Evolutionary conservation across 2,113 vertebrate genomes (phyloP).

Genomic region (Pseudopipra pipra): DNA sequence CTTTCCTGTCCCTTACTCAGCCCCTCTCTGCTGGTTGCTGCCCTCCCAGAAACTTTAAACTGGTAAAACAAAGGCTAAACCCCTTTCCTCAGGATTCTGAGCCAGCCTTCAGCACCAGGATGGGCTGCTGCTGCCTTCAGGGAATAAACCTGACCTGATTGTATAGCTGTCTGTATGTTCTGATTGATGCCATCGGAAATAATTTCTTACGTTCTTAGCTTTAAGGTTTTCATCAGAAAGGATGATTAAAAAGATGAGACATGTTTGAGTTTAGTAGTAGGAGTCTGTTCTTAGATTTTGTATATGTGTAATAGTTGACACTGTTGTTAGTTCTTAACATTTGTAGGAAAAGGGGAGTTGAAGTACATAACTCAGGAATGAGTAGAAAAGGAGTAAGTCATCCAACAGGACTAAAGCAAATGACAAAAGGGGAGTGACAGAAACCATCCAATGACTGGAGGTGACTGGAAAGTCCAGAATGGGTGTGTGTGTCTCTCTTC

Average conservation of each 20-base stretch:
- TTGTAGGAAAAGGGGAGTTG: neutral
- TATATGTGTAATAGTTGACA: accelerated
- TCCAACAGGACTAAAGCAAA: neutral
- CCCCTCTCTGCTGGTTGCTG: neutral
- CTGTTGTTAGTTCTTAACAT: neutral
- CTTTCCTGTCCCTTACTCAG: neutral
- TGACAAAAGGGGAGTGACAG: neutral
- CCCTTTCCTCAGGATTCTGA: neutral
- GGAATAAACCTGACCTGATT: neutral
- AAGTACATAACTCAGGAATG: neutral
- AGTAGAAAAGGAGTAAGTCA: neutral
- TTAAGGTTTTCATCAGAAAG: neutral
- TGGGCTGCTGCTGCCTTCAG: neutral
- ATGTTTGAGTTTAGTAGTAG: neutral
- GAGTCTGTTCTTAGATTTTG: neutral
- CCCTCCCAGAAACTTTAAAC: neutral
- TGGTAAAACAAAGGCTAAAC: neutral
- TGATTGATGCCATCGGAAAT: neutral
- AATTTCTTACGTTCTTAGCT: neutral
- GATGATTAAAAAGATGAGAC: neutral
- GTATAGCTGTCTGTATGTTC: neutral
- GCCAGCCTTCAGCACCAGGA: neutral
- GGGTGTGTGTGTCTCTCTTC: accelerated
- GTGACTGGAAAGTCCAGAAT: neutral
- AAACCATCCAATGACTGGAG: neutral